A percentile compares a stretch with the other conserved stretches of the same genome.
Evolutionary conservation across 2,113 vertebrate genomes (phyloP).

Genomic region (Ptilonorhynchus violaceus): DNA sequence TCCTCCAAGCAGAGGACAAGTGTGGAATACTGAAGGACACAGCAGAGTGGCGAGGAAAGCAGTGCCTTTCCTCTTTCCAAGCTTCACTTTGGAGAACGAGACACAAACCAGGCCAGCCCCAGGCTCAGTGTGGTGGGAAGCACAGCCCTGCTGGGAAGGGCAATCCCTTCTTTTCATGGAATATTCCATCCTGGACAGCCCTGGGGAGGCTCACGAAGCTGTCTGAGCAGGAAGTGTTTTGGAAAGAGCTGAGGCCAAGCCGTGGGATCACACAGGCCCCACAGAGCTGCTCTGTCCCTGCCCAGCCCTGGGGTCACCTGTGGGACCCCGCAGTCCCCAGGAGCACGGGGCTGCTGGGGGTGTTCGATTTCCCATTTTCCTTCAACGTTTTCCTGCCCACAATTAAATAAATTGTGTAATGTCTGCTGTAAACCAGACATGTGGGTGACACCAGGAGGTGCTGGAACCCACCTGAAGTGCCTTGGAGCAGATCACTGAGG

Average conservation of each 20-base stretch:
- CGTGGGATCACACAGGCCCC: fast-evolving
- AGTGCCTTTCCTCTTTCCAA: not conserved
- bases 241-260: not conserved
- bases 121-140: fast-evolving
- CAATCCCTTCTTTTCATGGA: not conserved
- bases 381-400: not conserved
- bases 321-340: not conserved
- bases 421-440: too few relatives aligned
- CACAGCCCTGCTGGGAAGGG: not conserved
- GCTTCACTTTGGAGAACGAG: not conserved
- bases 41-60: fast-evolving
- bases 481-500: not conserved
- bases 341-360: too few relatives aligned
- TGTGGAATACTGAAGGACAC: not conserved
- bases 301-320: not conserved
- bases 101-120: fast-evolving
- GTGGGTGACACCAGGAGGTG: not conserved
- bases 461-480: not conserved
- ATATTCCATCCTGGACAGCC: too few relatives aligned
- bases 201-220: not conserved
- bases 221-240: fast-evolving
- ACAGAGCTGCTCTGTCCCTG: too few relatives aligned
- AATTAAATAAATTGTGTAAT: not conserved
- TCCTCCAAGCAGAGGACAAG: not conserved
- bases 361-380: too few relatives aligned